These are phyloP conservation scores for Prosapia bicincta DNA, from an alignment of 2,888 invertebrate genomes.

Conservation along the genomic window DNA sequence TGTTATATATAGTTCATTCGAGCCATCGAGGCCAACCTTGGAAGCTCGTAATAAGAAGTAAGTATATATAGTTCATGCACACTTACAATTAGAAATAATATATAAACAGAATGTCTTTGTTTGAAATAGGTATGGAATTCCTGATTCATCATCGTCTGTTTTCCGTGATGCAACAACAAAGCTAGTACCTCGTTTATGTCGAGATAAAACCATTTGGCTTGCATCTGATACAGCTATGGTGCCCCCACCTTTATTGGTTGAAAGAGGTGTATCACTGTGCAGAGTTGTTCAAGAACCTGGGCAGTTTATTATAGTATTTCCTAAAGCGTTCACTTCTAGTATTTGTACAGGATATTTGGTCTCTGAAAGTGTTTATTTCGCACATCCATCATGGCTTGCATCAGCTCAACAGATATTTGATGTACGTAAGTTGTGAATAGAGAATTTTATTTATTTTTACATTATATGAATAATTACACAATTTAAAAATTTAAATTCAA, in stretches of 20 bases:
- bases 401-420: slow-evolving; percentile 68
- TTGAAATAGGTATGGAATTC: slow-evolving; percentile 67
- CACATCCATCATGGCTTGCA: slow-evolving; percentile 73
- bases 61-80: no score
- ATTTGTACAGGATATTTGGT: slow-evolving; percentile 85
- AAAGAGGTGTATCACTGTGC: slow-evolving; percentile 73
- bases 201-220: slow-evolving; percentile 82
- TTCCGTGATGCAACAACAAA: slow-evolving; percentile 73
- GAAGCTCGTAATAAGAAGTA: no score
- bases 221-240: slow-evolving; percentile 92
- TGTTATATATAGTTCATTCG: no score
- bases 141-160: slow-evolving; percentile 67
- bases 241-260: slow-evolving; percentile 72
- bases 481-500: no score
- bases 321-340: slow-evolving; percentile 83
- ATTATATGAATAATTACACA: no score
- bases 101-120: no score
- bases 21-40: no score
- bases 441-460: no score
- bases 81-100: no score
- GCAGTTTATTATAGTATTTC: slow-evolving; percentile 87
- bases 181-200: slow-evolving; percentile 76
- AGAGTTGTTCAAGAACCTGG: slow-evolving; percentile 80
- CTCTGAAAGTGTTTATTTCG: slow-evolving; percentile 91
- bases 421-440: no score